Conservation (phyloP, 1,140 invertebrate genomes). For the Chironomus striatipennis region DNA sequence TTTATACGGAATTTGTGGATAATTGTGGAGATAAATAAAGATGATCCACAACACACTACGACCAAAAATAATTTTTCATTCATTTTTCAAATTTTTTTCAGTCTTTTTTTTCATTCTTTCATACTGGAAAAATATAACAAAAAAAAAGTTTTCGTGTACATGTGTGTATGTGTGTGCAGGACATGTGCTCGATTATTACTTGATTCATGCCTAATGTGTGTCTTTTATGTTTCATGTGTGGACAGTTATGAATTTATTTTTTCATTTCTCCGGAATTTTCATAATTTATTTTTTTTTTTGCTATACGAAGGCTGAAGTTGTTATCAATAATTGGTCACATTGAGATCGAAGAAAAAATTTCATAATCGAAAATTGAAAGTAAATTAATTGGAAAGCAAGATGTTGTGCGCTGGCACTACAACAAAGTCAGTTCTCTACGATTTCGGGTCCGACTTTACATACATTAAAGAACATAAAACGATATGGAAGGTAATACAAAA, state of each 20-base stretch:
- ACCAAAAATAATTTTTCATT: neutral
- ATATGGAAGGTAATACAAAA: neutral
- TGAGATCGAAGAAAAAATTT: constrained; percentile 6
- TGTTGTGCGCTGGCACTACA: constrained; percentile 16
- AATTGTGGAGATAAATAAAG: constrained; percentile 27
- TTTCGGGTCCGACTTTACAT: constrained; percentile 18
- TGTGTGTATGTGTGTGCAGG: constrained; percentile 1
- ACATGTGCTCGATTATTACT: neutral
- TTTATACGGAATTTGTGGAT: neutral
- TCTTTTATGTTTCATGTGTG: neutral
- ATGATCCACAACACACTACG: constrained; percentile 11
- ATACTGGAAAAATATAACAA: neutral
- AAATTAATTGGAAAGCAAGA: neutral
- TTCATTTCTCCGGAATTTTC: neutral
- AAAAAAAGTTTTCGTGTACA: neutral
- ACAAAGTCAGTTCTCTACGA: constrained; percentile 23
- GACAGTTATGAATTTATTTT: neutral
- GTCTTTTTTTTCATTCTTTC: neutral
- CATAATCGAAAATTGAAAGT: constrained; percentile 17
- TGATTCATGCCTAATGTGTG: neutral
- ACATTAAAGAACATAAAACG: neutral
- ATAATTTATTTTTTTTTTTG: neutral
- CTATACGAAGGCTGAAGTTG: neutral
- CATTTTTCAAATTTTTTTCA: neutral
- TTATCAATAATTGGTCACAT: neutral